Percentiles rank a stretch among this genome's conserved stretches.
Evolutionary conservation across 2,797 vertebrate genomes (phyloP).

Genomic region (Thamnophis elegans): DNA sequence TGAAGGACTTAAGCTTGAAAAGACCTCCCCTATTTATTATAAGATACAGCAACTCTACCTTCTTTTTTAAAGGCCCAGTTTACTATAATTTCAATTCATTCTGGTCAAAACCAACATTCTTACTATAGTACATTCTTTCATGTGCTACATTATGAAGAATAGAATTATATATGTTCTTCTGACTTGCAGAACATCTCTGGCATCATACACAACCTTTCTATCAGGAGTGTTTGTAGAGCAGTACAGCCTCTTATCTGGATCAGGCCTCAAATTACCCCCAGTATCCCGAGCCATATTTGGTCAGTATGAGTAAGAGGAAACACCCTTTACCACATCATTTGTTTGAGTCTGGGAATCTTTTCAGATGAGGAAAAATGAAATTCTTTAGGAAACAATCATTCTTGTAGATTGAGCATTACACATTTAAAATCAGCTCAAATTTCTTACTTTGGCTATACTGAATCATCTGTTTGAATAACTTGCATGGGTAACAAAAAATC

Average conservation of each 20-base stretch:
- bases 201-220: neutral
- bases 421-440: neutral
- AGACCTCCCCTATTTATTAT: neutral
- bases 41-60: neutral
- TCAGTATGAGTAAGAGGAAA: neutral
- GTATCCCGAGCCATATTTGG: neutral
- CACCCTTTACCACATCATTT: neutral
- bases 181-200: neutral
- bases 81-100: neutral
- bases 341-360: neutral
- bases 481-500: neutral
- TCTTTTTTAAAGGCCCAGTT: neutral
- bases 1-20: neutral
- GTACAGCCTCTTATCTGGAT: neutral
- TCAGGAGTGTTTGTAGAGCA: neutral
- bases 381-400: neutral
- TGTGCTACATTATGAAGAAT: neutral
- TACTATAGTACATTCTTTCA: neutral
- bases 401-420: neutral
- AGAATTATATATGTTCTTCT: neutral
- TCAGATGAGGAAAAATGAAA: neutral
- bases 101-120: neutral
- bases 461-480: neutral
- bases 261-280: neutral
- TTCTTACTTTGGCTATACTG: neutral